Evolutionary conservation across 2,113 vertebrate species (phyloP), one percentile per base, ranked within the genome.

Genomic region (Arothron firmamentum): DNA sequence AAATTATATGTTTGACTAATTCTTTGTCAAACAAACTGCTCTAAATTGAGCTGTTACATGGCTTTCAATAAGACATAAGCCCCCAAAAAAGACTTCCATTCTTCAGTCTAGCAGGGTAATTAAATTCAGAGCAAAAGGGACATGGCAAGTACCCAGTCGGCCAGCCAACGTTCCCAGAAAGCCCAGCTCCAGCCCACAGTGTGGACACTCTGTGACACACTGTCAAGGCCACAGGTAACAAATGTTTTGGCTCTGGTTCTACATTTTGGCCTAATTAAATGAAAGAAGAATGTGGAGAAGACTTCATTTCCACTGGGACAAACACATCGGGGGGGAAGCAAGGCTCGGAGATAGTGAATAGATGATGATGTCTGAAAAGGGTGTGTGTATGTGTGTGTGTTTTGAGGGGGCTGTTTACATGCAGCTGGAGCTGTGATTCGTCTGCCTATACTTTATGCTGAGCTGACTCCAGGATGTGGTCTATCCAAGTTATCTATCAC

Each of bases 191-290:
- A 75, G 81, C 65, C 76, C 69, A 73, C 68, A 74, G 79, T 55
- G 62, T 68, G 42, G 52, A 74, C 28, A 77, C 64, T 81, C 65
- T 55, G 65, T 74, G 67, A 80, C 76, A 82, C 66, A 76, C 66
- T 64, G 82, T 83, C 78, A 88, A 82, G 65, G 81, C 83, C 75
- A 80, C 71, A 78, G 78, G 79, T 86, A 82, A 88, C 88, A 84
- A 62, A 83, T 90, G 80, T 81, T 82, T 75, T 69, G 73, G 70
- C 69, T 72, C 64, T 14, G 67, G 78, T 70, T 62, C 74, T 67
- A 74, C 76, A 80, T 82, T 78, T 79, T 62, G 67, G 72, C 78
- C 75, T 79, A 87, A 89, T 89, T 85, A 85, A 85, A 84, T 76
- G 78, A 86, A 49, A 80, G 80, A 75, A 85, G 83, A 84, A 82